Conservation (phyloP, 2,888 invertebrate genomes). For the Drosophila siamana region DNA sequence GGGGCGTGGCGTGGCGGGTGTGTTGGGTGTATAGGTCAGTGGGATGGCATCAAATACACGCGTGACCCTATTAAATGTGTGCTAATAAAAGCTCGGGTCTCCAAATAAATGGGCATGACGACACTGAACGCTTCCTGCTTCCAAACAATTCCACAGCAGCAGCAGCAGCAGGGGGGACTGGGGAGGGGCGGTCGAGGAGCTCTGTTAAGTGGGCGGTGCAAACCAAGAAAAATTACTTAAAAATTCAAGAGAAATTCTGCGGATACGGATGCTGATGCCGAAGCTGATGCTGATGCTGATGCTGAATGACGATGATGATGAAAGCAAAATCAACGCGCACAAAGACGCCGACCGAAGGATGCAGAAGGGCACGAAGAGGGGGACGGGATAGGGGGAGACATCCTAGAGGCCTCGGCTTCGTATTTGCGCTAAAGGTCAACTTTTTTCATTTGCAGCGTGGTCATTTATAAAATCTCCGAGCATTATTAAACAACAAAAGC, state of each 20-base stretch:
- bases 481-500: slow-evolving; percentile 76
- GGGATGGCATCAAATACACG: slow-evolving; percentile 70
- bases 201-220: slow-evolving; percentile 46
- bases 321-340: slow-evolving; percentile 72
- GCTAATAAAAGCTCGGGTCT: slow-evolving; percentile 78
- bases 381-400: no score
- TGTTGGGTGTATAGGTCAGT: slow-evolving; percentile 24
- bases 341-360: slow-evolving; percentile 40
- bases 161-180: no score
- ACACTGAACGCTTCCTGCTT: slow-evolving; percentile 44
- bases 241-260: slow-evolving; percentile 69
- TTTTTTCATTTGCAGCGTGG: slow-evolving; percentile 70
- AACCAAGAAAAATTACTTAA: slow-evolving; percentile 70
- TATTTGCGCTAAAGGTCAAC: slow-evolving; percentile 77
- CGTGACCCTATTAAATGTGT: slow-evolving; percentile 82
- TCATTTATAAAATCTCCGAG: slow-evolving; percentile 81
- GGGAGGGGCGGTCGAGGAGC: not conserved
- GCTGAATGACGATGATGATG: slow-evolving; percentile 46
- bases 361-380: not conserved
- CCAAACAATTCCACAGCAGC: slow-evolving; percentile 7
- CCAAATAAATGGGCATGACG: slow-evolving; percentile 70
- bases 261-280: slow-evolving; percentile 36
- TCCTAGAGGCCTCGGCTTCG: slow-evolving; percentile 30
- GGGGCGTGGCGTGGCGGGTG: no score
- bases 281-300: slow-evolving; percentile 33